These are phyloP conservation scores for Bufotes viridis DNA, from an alignment of 2,797 vertebrate species.

Conservation along the genomic window DNA sequence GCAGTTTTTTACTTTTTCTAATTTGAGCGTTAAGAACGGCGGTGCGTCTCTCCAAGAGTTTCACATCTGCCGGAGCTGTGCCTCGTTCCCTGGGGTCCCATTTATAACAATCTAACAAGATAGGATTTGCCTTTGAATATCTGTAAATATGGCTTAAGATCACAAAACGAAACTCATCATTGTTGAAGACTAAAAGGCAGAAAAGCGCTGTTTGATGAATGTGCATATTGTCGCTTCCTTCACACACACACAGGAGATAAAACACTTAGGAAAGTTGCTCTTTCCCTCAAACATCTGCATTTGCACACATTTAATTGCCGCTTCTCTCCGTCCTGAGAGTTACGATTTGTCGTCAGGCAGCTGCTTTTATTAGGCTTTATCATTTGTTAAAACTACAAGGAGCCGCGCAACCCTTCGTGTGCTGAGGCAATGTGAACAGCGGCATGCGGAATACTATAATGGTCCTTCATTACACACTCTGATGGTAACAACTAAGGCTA, in stretches of 20 bases:
- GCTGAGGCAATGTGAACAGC: not conserved
- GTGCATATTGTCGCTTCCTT: conserved; percentile 67
- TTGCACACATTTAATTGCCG: conserved; percentile 34
- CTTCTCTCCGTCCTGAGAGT: conserved; percentile 25
- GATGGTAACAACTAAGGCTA: not conserved
- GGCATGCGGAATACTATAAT: not conserved
- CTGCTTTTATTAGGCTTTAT: conserved; percentile 33
- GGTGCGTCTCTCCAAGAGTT: conserved; percentile 63
- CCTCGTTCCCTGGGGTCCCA: conserved; percentile 73
- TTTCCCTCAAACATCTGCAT: not conserved
- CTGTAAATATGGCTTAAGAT: conserved; percentile 81
- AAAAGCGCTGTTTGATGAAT: conserved; percentile 74
- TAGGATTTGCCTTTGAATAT: conserved; percentile 80
- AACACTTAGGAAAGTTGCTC: conserved; percentile 35
- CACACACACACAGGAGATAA: conserved; percentile 65
- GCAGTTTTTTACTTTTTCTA: conserved; percentile 59
- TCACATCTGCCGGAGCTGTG: conserved; percentile 74
- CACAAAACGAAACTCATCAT: conserved; percentile 75
- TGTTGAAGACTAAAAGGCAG: conserved; percentile 74
- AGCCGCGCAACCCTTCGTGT: conserved; percentile 10
- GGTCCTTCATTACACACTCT: not conserved
- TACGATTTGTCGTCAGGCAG: conserved; percentile 35
- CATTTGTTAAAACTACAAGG: conserved; percentile 17
- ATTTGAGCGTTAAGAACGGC: conserved; percentile 69
- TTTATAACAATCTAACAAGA: conserved; percentile 81